Conservation (phyloP, 2,113 vertebrate species). For the Mesoclemmys tuberculata region DNA sequence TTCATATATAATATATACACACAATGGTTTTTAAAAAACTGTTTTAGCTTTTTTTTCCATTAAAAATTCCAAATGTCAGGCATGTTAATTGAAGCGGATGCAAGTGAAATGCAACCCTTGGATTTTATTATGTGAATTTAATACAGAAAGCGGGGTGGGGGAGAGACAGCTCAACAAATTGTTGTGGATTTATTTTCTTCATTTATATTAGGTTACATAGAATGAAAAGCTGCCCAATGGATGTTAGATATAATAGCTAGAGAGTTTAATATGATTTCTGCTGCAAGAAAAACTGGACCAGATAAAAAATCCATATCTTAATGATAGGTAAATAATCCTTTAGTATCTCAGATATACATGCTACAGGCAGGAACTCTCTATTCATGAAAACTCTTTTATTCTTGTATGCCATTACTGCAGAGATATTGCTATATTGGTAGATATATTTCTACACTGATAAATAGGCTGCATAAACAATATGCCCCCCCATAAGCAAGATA, state of each 20-base stretch:
- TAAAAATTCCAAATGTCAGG: constrained; percentile 21
- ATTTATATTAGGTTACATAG: constrained; percentile 63
- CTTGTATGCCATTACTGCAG: constrained; percentile 63
- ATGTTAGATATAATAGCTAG: constrained; percentile 61
- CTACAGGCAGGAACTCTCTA: constrained; percentile 68
- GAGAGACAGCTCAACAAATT: constrained; percentile 60
- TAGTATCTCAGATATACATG: constrained; percentile 67
- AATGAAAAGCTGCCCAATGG: constrained; percentile 63
- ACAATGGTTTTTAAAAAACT: constrained; percentile 9
- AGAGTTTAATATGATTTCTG: constrained; percentile 72
- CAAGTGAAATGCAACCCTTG: neutral
- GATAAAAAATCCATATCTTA: constrained; percentile 76
- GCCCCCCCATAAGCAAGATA: constrained; percentile 72
- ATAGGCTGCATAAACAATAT: constrained; percentile 77
- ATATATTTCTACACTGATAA: constrained; percentile 69
- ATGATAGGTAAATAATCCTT: constrained; percentile 78
- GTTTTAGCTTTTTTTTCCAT: constrained; percentile 16
- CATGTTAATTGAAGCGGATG: neutral
- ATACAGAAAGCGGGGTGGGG: neutral
- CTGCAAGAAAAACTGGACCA: constrained; percentile 71
- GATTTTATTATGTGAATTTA: constrained; percentile 46
- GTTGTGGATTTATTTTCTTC: constrained; percentile 69
- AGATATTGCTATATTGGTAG: constrained; percentile 67
- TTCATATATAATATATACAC: neutral
- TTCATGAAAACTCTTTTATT: constrained; percentile 74